Evolutionary conservation across 2,113 vertebrate genomes (phyloP).

Genomic region (Leptosomus discolor): DNA sequence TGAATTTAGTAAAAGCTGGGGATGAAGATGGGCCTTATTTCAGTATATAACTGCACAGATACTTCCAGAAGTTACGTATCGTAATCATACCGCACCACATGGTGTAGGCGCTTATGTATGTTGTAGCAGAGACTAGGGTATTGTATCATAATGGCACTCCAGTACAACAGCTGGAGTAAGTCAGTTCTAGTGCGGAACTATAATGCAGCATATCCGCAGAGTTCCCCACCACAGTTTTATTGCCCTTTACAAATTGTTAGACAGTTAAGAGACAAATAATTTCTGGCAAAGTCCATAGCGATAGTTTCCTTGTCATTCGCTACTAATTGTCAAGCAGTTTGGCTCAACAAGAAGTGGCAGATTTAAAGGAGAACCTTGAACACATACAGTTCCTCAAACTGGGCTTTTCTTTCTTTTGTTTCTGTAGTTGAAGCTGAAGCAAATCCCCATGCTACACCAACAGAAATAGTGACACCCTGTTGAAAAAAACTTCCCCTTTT

Average conservation of each 20-base stretch:
- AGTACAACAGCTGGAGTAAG: neutral
- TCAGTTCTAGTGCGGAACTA: neutral
- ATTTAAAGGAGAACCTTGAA: neutral
- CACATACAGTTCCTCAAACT: neutral
- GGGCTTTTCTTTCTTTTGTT: neutral
- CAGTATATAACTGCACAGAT: neutral
- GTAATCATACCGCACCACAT: neutral
- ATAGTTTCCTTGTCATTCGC: neutral
- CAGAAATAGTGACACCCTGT: fast-evolving
- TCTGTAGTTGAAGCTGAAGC: neutral
- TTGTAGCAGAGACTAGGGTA: neutral
- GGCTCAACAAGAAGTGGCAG: neutral
- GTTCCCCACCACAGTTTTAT: neutral
- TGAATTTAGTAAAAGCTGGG: neutral
- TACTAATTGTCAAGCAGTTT: neutral
- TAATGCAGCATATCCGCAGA: neutral
- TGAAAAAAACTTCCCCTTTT: neutral
- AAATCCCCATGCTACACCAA: neutral
- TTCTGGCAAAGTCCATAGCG: neutral
- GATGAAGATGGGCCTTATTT: neutral
- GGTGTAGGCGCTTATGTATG: fast-evolving
- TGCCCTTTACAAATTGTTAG: neutral
- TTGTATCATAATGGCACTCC: neutral
- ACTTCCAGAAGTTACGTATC: neutral
- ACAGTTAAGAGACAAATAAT: neutral